Conservation (phyloP, 1,140 invertebrate species). For the Drosophila sp. region DNA sequence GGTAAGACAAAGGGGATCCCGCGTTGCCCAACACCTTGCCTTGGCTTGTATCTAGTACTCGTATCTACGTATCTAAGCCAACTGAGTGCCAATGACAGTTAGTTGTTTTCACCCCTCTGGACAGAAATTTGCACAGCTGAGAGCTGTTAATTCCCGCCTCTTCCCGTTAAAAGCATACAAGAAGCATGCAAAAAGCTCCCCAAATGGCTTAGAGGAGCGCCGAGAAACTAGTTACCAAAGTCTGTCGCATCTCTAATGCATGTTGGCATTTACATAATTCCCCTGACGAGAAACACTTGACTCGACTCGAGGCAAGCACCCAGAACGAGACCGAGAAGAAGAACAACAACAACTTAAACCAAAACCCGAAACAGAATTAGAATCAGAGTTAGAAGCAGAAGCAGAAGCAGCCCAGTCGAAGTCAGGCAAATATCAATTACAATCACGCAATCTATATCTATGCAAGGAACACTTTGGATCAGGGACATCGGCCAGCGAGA, state of each 20-base stretch:
- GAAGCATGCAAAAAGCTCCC: slow-evolving; percentile 45
- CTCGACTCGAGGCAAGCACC: slow-evolving; percentile 64
- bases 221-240: slow-evolving; percentile 26
- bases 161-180: slow-evolving; percentile 35
- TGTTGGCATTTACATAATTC: slow-evolving; percentile 77
- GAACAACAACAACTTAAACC: slow-evolving; percentile 29
- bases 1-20: slow-evolving; percentile 54
- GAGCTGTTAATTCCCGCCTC: slow-evolving; percentile 57
- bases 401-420: slow-evolving; percentile 30
- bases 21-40: slow-evolving; percentile 60
- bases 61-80: slow-evolving; percentile 25
- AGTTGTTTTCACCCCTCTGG: slow-evolving; percentile 65
- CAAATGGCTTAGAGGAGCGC: slow-evolving; percentile 29
- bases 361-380: background rate
- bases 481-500: slow-evolving; percentile 31
- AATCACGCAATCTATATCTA: slow-evolving; percentile 66
- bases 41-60: slow-evolving; percentile 10
- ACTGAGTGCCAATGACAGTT: slow-evolving; percentile 67
- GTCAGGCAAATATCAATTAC: slow-evolving; percentile 78
- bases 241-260: slow-evolving; percentile 67
- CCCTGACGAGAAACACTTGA: slow-evolving; percentile 60
- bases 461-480: slow-evolving; percentile 43
- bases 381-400: too few relatives aligned
- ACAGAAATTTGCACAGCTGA: slow-evolving; percentile 76
- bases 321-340: slow-evolving; percentile 38